These are phyloP conservation scores for Tangara arthus DNA, from an alignment of 2,797 vertebrate species.

Conservation along the genomic window DNA sequence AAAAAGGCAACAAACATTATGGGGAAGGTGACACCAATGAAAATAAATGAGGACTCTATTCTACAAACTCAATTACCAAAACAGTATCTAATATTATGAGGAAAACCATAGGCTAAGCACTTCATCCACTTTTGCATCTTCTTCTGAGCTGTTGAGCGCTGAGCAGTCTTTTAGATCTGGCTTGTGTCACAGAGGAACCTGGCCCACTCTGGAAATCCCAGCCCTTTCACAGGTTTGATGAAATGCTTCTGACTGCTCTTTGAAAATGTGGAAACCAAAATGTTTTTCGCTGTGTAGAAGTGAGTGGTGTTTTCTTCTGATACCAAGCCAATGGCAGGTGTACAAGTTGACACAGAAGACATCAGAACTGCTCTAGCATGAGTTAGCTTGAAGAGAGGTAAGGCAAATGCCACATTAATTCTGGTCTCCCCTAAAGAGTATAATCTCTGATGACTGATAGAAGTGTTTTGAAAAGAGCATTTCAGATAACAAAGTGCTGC, in stretches of 20 bases:
- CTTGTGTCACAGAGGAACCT: not conserved
- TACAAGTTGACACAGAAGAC: not conserved
- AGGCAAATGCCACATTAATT: constrained; percentile 47
- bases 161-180: not conserved
- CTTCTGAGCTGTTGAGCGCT: accelerated
- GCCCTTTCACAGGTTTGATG: not conserved
- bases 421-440: not conserved
- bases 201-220: not conserved
- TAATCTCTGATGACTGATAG: constrained; percentile 50
- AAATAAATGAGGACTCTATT: not conserved
- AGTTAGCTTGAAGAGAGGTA: constrained; percentile 10
- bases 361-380: not conserved
- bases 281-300: not conserved
- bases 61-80: not conserved
- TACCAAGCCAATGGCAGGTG: not conserved
- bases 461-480: constrained; percentile 52
- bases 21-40: not conserved
- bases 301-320: not conserved
- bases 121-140: not conserved
- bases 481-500: constrained; percentile 2
- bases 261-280: not conserved
- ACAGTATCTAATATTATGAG: not conserved
- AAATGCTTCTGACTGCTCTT: not conserved
- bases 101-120: not conserved
- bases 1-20: not conserved